phyloP scores from a whole-genome alignment of 2,113 vertebrate species.

The Tragulus kanchil region DNA sequence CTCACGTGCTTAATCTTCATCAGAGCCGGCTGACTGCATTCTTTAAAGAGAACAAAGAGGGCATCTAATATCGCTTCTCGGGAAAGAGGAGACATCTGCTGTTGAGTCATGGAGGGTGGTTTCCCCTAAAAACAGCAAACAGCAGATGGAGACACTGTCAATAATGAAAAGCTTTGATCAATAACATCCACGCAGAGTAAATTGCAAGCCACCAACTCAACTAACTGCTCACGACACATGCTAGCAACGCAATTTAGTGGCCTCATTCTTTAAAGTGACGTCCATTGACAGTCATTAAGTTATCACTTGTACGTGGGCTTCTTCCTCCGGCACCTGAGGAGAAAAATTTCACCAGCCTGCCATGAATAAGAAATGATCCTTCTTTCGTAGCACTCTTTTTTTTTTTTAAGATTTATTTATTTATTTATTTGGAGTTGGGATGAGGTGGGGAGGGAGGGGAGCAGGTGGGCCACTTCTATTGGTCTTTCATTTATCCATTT shows the following conservation, averaged over 20 bases:
- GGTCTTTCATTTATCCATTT: too few species aligned
- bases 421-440: too few species aligned
- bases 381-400: neutral
- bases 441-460: too few species aligned
- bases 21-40: constrained; percentile 93
- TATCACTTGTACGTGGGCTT: neutral
- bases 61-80: constrained; percentile 96
- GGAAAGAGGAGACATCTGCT: constrained; percentile 90
- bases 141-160: constrained; percentile 89
- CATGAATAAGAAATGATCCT: neutral
- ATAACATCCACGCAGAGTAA: constrained; percentile 86
- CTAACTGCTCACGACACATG: constrained; percentile 58
- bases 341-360: neutral
- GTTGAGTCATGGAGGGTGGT: constrained; percentile 88
- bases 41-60: constrained; percentile 94
- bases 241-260: neutral
- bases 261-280: constrained; percentile 36
- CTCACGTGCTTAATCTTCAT: constrained; percentile 95
- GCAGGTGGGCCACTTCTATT: too few species aligned
- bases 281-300: constrained; percentile 27
- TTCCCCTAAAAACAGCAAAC: constrained; percentile 93
- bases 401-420: too few species aligned
- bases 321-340: neutral
- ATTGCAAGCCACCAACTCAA: constrained; percentile 76
- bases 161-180: constrained; percentile 88